Evolutionary conservation across 1,140 invertebrate genomes (phyloP), one percentile per base, ranked within the genome.

Genomic region (Helicorthomorpha holstii): DNA sequence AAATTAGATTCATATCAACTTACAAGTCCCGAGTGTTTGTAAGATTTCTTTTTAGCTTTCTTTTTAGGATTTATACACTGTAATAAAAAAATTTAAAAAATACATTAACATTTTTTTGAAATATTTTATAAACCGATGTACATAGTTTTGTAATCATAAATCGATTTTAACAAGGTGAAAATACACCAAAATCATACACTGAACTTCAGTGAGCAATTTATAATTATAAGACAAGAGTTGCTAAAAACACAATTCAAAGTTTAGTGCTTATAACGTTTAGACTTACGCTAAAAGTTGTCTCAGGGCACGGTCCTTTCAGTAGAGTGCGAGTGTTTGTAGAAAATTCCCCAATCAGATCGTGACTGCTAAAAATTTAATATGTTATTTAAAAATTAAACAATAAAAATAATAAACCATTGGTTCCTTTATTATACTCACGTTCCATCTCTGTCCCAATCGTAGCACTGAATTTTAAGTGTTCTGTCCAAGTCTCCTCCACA

Each of bases 291-390:
- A 58, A 69, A 12, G 50, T 58, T 54, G 65, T 63, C 26, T 49
- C 46, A 19, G 48, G 56, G 29, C 60, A 54, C 50, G 58, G 54
- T 53, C 64, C 61, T 59, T 59, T 53, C 45, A 64, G 49, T 16
- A 72, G 50, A 22, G 66, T 60, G 27, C 54, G 54, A 19, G 69
- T 55, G 45, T 60, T 70, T 22, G 68, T 70, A 27, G 61, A 59
- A 55, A 67, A 69, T 56, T 64, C 64, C 16, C 74, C 74, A 56
- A 76, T 70, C 1, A 68, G 56, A 54, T 68, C 68, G 61, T 74
- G 70, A 41, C 62, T 64, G 47, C 57, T 60, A 23, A 56, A 58
- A 50, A n/a, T n/a, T n/a, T n/a, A n/a, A n/a, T n/a, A n/a, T n/a
- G n/a, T n/a, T n/a, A n/a, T n/a, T n/a, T n/a, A n/a, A n/a, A n/a